A percentile compares a stretch with the other conserved stretches of the same genome.
Evolutionary conservation across 2,797 vertebrate genomes (phyloP).

Genomic region (Chromis chromis): DNA sequence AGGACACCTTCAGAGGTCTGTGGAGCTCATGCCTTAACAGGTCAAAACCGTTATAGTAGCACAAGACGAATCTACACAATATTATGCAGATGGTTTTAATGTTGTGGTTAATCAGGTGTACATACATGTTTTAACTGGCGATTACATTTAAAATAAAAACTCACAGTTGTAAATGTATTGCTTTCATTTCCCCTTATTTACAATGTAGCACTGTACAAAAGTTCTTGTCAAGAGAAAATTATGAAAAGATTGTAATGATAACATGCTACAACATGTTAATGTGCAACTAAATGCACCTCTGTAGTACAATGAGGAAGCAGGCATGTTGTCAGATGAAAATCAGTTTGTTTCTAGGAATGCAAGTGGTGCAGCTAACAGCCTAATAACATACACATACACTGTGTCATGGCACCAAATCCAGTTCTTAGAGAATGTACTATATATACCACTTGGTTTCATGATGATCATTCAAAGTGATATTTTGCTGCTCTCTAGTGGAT

Average conservation of each 20-base stretch:
- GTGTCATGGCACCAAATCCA: not conserved
- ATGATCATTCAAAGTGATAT: constrained; percentile 14
- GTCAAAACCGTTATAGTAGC: too few species aligned
- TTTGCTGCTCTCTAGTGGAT: constrained; percentile 69
- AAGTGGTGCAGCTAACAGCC: not conserved
- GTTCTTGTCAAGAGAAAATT: not conserved
- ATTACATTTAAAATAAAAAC: not conserved
- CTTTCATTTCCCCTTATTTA: not conserved
- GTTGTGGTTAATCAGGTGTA: too few species aligned
- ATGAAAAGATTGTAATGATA: not conserved
- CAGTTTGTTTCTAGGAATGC: too few species aligned
- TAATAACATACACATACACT: constrained; percentile 11
- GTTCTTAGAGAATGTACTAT: too few species aligned
- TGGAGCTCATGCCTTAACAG: too few species aligned
- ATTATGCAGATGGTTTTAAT: too few species aligned
- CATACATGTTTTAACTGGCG: not conserved
- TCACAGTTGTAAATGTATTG: not conserved
- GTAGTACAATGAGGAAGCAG: not conserved
- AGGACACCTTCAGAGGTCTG: too few species aligned
- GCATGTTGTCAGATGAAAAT: not conserved
- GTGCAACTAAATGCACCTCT: not conserved
- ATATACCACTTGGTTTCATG: not conserved
- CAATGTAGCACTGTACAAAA: not conserved
- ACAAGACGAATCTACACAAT: too few species aligned
- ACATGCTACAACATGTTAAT: not conserved